Conservation (phyloP, 2,797 vertebrate genomes). For the Rousettus madagascariensis region DNA sequence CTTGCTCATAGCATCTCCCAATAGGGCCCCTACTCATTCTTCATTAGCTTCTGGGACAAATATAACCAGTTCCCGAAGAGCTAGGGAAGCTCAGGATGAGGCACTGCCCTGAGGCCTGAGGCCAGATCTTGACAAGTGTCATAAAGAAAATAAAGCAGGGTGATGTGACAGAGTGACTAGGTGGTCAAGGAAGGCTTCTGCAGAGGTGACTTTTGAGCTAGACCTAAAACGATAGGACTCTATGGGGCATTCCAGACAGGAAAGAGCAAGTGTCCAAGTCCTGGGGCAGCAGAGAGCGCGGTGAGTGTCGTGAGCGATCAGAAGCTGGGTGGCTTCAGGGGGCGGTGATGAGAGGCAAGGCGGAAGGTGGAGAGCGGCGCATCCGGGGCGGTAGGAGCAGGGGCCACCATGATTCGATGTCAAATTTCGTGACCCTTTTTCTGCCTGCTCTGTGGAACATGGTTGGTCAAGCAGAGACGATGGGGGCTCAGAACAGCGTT, state of each 20-base stretch:
- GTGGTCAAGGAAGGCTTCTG: background rate
- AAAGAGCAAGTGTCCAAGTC: background rate
- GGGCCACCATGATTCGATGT: background rate
- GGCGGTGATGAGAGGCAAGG: background rate
- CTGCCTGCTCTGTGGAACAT: background rate
- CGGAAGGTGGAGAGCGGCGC: background rate
- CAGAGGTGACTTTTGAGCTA: background rate
- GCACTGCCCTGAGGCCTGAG: background rate
- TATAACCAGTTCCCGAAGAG: background rate
- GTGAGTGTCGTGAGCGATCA: background rate
- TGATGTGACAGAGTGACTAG: background rate
- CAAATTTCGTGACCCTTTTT: background rate
- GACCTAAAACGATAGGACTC: background rate
- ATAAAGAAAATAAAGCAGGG: background rate
- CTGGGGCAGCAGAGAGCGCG: background rate
- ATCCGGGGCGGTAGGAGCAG: background rate
- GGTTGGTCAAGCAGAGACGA: too few species aligned
- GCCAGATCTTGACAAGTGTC: background rate
- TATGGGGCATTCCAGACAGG: background rate
- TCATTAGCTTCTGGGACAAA: background rate
- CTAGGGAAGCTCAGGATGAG: background rate
- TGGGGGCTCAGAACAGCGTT: background rate
- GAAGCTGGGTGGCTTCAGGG: background rate
- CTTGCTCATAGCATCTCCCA: background rate
- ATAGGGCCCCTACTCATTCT: background rate